Evolutionary conservation across 2,113 vertebrate genomes (phyloP).

Genomic region (Myotis lucifugus): DNA sequence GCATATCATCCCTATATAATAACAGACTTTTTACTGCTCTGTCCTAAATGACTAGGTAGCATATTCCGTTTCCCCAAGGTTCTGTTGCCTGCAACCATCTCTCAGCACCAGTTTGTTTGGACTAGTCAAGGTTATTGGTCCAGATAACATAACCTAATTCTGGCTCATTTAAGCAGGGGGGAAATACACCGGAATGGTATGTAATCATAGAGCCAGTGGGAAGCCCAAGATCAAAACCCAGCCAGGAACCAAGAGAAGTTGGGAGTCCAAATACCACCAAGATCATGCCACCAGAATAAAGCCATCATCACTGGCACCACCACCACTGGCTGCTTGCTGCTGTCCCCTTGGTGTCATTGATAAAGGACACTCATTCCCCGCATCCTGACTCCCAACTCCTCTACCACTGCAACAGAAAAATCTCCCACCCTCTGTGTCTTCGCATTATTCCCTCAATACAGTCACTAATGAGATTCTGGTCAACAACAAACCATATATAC

Average conservation of each 20-base stretch:
- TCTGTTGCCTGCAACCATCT: not conserved
- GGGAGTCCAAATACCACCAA: not conserved
- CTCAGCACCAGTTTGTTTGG: not conserved
- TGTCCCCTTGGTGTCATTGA: not conserved
- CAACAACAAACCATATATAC: not conserved
- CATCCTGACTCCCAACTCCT: not conserved
- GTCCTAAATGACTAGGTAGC: not conserved
- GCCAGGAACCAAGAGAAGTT: not conserved
- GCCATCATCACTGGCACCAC: not conserved
- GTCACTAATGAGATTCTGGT: not conserved
- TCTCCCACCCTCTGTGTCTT: not conserved
- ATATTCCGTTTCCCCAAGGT: not conserved
- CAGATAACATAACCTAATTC: not conserved
- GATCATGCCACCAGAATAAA: not conserved
- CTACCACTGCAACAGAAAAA: not conserved
- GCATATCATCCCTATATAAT: not conserved
- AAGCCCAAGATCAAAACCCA: slow-evolving; percentile 8
- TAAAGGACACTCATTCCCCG: not conserved
- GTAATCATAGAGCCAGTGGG: not conserved
- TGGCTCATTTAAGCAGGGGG: not conserved
- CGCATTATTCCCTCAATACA: not conserved
- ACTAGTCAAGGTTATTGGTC: not conserved
- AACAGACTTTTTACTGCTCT: not conserved
- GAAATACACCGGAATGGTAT: not conserved
- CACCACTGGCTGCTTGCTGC: not conserved